A percentile compares a stretch with the other conserved stretches of the same genome.
phyloP scores from a whole-genome alignment of 2,888 invertebrate species.

The Trypoxylon attenuatum region DNA sequence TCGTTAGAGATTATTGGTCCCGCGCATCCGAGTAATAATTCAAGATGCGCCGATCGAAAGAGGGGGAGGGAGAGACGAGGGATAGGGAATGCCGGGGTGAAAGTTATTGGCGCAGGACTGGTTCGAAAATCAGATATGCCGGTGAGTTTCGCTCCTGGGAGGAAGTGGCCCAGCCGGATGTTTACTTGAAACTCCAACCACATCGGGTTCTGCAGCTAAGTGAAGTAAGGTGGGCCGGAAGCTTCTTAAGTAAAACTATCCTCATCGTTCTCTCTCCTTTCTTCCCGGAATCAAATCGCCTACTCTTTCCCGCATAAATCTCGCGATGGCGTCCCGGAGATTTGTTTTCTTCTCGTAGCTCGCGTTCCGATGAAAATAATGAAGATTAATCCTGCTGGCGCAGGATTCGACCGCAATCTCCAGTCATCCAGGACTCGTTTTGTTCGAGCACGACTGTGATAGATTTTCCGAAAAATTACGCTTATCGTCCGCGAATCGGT shows the following conservation, averaged over 20 bases:
- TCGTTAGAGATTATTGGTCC: constrained; percentile 28
- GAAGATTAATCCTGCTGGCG: constrained; percentile 51
- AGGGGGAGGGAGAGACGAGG: neutral
- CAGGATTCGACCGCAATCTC: constrained; percentile 4
- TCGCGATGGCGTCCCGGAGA: constrained; percentile 37
- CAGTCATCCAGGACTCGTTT: constrained; percentile 13
- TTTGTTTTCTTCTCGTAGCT: constrained; percentile 50
- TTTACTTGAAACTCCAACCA: constrained; percentile 62
- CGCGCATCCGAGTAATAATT: constrained; percentile 6
- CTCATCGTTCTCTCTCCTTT: constrained; percentile 20
- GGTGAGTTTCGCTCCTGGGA: constrained; percentile 50
- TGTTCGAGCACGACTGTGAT: constrained; percentile 1
- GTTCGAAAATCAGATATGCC: constrained; percentile 59
- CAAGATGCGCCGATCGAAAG: neutral
- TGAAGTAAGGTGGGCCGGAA: constrained; percentile 58
- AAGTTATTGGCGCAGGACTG: constrained; percentile 54
- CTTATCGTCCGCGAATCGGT: neutral
- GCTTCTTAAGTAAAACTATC: constrained; percentile 60
- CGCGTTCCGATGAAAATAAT: constrained; percentile 44
- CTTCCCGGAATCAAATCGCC: constrained; percentile 42
- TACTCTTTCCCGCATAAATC: constrained; percentile 44
- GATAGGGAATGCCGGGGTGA: constrained; percentile 15
- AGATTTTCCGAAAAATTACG: neutral
- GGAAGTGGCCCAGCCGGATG: constrained; percentile 56
- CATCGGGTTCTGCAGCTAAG: constrained; percentile 51